These are phyloP conservation scores for Panagrolaimus sp. DNA, from an alignment of 1,140 invertebrate genomes.

Conservation along the genomic window DNA sequence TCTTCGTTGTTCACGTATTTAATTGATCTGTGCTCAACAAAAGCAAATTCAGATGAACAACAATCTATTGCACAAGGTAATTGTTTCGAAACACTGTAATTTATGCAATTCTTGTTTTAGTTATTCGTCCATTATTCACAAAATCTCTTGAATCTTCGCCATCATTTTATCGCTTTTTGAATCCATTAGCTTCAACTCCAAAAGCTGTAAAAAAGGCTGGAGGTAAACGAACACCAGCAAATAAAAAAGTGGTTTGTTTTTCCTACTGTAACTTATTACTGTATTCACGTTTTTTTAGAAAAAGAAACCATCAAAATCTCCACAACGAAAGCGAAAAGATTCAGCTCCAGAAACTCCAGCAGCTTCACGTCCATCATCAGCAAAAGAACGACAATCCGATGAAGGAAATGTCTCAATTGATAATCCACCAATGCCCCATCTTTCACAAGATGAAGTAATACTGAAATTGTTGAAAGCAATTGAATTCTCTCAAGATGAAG, in stretches of 20 bases:
- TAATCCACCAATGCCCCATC: no score
- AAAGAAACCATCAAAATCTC: no score
- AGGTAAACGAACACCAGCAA: background rate
- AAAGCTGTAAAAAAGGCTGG: background rate
- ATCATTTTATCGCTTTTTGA: slow-evolving; percentile 5
- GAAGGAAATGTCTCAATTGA: no score
- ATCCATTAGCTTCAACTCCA: background rate
- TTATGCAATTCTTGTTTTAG: background rate
- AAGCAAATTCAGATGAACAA: background rate
- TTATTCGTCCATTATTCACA: background rate
- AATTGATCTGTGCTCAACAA: background rate
- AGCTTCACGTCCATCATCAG: no score
- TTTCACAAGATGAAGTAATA: background rate
- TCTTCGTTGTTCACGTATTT: background rate
- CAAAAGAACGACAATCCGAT: no score
- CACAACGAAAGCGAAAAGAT: no score
- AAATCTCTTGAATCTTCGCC: background rate
- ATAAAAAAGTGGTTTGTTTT: background rate
- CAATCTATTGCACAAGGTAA: background rate
- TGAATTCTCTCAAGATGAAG: slow-evolving; percentile 23
- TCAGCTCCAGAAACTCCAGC: no score
- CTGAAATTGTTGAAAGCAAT: background rate
- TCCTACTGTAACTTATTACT: no score
- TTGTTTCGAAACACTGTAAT: background rate
- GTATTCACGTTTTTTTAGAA: no score